Percentiles rank a stretch among this genome's conserved stretches.
Evolutionary conservation across 2,113 vertebrate genomes (phyloP).

Genomic region (Calyptommatus sinebrachiatus): DNA sequence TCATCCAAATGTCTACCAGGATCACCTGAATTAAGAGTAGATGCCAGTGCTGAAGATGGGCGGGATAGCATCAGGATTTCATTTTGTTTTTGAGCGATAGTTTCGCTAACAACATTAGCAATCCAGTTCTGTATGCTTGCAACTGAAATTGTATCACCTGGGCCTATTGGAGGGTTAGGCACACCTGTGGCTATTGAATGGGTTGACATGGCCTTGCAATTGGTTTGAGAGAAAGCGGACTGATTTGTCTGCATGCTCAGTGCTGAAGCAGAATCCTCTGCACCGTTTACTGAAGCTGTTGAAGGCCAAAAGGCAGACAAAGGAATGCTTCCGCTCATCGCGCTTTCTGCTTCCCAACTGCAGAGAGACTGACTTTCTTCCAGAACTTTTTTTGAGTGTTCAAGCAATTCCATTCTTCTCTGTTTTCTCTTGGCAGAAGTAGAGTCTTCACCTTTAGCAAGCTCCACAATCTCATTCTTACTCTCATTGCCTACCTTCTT

Average conservation of each 20-base stretch:
- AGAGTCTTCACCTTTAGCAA: slow-evolving; percentile 80
- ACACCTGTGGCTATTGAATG: slow-evolving; percentile 63
- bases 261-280: slow-evolving; percentile 80
- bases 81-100: slow-evolving; percentile 89
- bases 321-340: slow-evolving; percentile 77
- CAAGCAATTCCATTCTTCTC: slow-evolving; percentile 85
- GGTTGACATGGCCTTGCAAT: neutral
- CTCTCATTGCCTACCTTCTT: slow-evolving; percentile 82
- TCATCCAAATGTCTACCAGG: slow-evolving; percentile 67
- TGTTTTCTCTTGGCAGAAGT: slow-evolving; percentile 81
- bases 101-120: slow-evolving; percentile 87
- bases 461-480: slow-evolving; percentile 81
- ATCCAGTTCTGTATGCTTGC: slow-evolving; percentile 96
- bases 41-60: slow-evolving; percentile 69
- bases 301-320: slow-evolving; percentile 84
- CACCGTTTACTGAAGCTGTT: slow-evolving; percentile 52
- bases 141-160: slow-evolving; percentile 84
- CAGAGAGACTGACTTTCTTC: slow-evolving; percentile 91
- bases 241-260: slow-evolving; percentile 77
- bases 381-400: slow-evolving; percentile 83
- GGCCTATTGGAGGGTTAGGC: slow-evolving; percentile 74
- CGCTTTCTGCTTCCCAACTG: slow-evolving; percentile 83
- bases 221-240: slow-evolving; percentile 76
- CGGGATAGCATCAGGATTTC: slow-evolving; percentile 77
- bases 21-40: slow-evolving; percentile 55